Evolutionary conservation across 1,140 invertebrate species (phyloP).

Genomic region (Littorina saxatilis): DNA sequence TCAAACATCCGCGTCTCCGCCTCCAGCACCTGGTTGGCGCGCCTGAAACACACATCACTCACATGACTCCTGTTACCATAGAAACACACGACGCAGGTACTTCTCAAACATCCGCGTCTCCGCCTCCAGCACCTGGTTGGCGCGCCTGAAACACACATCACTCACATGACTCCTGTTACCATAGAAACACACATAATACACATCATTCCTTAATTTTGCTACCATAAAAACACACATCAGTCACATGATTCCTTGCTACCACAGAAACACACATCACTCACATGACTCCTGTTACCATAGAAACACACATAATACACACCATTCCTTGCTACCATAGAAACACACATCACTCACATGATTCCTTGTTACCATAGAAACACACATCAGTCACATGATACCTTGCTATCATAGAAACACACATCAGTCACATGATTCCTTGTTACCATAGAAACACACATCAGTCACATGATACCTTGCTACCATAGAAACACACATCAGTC

Average conservation of each 20-base stretch:
- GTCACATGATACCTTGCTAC: background rate
- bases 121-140: slow-evolving; percentile 72
- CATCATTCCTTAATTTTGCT: slow-evolving; percentile 75
- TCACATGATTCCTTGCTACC: too few species aligned
- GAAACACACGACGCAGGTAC: slow-evolving; percentile 68
- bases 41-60: slow-evolving; percentile 63
- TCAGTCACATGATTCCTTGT: too few species aligned
- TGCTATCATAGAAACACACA: background rate
- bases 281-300: too few species aligned
- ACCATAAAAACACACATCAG: slow-evolving; percentile 62
- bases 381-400: too few species aligned
- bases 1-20: slow-evolving; percentile 76
- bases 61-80: too few species aligned
- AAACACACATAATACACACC: slow-evolving; percentile 73
- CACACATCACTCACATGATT: too few species aligned
- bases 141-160: slow-evolving; percentile 63
- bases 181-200: slow-evolving; percentile 69
- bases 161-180: too few species aligned
- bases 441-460: background rate
- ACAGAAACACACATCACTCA: slow-evolving; percentile 44
- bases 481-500: background rate
- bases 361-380: slow-evolving; percentile 41
- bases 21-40: slow-evolving; percentile 72
- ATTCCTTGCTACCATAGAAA: slow-evolving; percentile 70
- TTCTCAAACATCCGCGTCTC: slow-evolving; percentile 76